Base-by-base conservation (phyloP, 2,113 vertebrate species). In the Sinocyclocheilus anophthalmus region DNA sequence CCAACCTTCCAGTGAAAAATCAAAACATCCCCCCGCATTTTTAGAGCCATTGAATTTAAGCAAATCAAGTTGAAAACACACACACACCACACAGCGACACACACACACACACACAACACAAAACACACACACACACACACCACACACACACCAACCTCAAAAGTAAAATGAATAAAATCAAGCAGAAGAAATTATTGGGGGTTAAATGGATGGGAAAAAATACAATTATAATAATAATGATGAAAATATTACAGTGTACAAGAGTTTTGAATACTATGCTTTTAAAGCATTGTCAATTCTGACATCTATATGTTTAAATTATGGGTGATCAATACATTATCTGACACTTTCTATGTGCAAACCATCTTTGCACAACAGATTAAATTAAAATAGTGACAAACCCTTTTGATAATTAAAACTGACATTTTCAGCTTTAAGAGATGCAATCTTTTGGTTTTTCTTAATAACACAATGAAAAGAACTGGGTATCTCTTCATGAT, bases 311-410 rank as follows among this genome's bases (percentile, higher is more conserved):
- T 33, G 30, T 33, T 65, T 65, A 13, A 65, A 14, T 14, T 65
- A 24, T 65, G 63, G 24, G 5, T 65, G 63, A 12, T 6, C 24
- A 13, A 65, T 4, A 1, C 30, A 2, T 30, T 30, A 16, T 65
- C 24, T 67, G 24, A 14, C 63, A 37, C 37, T 37, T 37, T 37
- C 37, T 37, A 37, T 33, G 30, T 33, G 30, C 30, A 33, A 33
- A 33, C 39, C 22, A 81, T 67, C 26, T 26, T 24, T 33, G 53
- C 76, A 50, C 73, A 76, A 26, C 59, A 22, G 53, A 59, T 57
- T 33, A 37, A 59, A 59, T 55, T 14, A 26, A 59, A 79, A 79
- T 55, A 50, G 39, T 50, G 73, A 76, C 45, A 37, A 79, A 59
- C 76, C 16, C 0, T 6, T 59, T 53, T 78, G 18, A 55, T 37